phyloP scores from a whole-genome alignment of 2,113 vertebrate genomes.

The Amphilophus citrinellus region DNA sequence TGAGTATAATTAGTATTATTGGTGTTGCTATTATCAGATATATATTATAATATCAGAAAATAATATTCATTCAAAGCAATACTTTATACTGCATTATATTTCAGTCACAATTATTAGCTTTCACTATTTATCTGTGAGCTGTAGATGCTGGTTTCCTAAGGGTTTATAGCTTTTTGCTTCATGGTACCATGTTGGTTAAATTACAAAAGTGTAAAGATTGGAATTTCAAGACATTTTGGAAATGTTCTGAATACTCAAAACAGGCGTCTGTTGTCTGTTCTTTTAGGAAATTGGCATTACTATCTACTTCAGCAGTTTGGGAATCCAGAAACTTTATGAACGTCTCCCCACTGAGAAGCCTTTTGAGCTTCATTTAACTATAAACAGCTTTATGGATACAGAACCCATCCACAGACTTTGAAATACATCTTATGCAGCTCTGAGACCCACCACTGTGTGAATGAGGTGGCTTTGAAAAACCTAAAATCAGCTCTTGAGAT shows the following conservation, averaged over 20 bases:
- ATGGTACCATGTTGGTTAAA: not conserved
- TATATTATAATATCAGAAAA: not conserved
- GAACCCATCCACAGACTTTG: not conserved
- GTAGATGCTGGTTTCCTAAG: not conserved
- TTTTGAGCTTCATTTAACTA: not conserved
- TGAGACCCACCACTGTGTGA: not conserved
- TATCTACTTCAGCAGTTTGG: not conserved
- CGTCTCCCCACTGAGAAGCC: constrained; percentile 6
- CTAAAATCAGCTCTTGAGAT: not conserved
- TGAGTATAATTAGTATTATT: not conserved
- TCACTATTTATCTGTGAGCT: not conserved
- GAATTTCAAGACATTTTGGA: not conserved
- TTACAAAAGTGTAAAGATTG: not conserved
- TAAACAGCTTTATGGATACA: not conserved
- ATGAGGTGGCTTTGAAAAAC: constrained; percentile 1
- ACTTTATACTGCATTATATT: not conserved
- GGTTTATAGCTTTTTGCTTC: not conserved
- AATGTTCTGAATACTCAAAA: not conserved
- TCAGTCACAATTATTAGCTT: not conserved
- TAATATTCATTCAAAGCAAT: not conserved
- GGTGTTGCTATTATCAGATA: not conserved
- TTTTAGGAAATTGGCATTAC: not conserved
- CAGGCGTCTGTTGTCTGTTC: not conserved
- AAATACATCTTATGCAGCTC: not conserved
- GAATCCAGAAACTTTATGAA: not conserved